Evolutionary conservation across 2,888 invertebrate genomes (phyloP), one percentile per base, ranked within the genome.

Genomic region (Xestia c-nigrum): DNA sequence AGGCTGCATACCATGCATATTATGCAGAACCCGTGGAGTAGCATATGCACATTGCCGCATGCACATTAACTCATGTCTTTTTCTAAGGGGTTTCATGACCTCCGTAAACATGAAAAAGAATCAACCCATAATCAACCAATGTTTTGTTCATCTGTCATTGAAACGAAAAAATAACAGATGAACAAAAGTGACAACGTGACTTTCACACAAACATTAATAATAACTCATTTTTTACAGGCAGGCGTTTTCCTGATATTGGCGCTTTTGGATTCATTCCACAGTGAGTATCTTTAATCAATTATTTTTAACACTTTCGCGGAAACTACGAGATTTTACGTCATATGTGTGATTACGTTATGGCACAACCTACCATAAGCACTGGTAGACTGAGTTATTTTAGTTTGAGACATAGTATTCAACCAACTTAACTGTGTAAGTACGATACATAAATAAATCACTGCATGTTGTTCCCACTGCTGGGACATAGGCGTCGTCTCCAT

Each of bases 251-350:
- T 77, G 50, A 63, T 14, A 31, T 50, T 78, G 38, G 21, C 70
- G n/a, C 14, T 77, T 38, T 70, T 63, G 38, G 16, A 77, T 19
- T 21, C 21, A 50, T 46, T 76, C 9, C 38, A 38, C 14, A 61
- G 76, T 76, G 21, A 76, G 76, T 76, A 76, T 12, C 0, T 50
- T 74, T 16, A 31, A n/a, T 43, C 1, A 3, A 12, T 40, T 6
- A 10, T 46, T 61, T 21, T 14, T 43, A n/a, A 43, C 43, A 43
- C 43, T 6, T 43, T 43, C 43, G 43, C 9, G 43, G 43, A 43
- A 9, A 43, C 43, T 7, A 10, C 43, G 43, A 43, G 43, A 43
- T 9, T 43, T 9, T 43, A 43, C 43, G 43, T 9, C 9, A 43
- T 43, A 31, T 31, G 31, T 43, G 43, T 43, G 43, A 43, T 43